Conservation (phyloP, 2,113 vertebrate genomes). For the Rallus limicola region DNA sequence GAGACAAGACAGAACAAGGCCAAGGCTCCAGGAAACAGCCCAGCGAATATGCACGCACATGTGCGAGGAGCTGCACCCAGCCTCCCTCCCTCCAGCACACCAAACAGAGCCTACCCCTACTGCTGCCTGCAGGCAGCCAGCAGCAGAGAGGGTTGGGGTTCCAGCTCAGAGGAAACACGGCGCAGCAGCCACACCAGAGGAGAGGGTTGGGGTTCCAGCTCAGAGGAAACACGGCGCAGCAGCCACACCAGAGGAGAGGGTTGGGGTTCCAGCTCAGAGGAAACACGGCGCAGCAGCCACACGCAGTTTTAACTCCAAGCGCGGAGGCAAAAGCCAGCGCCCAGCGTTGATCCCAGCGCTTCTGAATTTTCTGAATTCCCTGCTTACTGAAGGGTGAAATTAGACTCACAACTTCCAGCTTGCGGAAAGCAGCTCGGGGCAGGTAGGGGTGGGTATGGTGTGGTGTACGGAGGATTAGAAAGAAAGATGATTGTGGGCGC, state of each 20-base stretch:
- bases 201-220: not conserved
- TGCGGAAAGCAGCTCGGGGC: not conserved
- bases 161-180: not conserved
- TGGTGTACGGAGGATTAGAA: not conserved
- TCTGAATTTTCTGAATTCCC: slow-evolving; percentile 40
- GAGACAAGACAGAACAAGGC: slow-evolving; percentile 58
- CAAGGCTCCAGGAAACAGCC: slow-evolving; percentile 18
- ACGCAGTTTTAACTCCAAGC: not conserved
- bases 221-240: not conserved
- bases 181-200: not conserved
- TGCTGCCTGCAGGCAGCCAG: not conserved
- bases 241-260: not conserved
- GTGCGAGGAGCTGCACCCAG: not conserved
- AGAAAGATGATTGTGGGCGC: not conserved
- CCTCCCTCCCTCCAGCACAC: not conserved
- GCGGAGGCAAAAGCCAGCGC: not conserved
- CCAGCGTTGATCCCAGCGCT: not conserved
- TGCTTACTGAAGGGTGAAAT: slow-evolving; percentile 62
- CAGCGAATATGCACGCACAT: not conserved
- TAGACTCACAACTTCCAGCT: slow-evolving; percentile 26
- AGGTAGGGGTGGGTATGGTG: not conserved
- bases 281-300: too few species aligned
- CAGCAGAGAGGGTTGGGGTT: not conserved
- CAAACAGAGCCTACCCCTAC: not conserved
- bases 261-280: too few species aligned